phyloP scores from a whole-genome alignment of 2,113 vertebrate species.

The Ginglymostoma cirratum region DNA sequence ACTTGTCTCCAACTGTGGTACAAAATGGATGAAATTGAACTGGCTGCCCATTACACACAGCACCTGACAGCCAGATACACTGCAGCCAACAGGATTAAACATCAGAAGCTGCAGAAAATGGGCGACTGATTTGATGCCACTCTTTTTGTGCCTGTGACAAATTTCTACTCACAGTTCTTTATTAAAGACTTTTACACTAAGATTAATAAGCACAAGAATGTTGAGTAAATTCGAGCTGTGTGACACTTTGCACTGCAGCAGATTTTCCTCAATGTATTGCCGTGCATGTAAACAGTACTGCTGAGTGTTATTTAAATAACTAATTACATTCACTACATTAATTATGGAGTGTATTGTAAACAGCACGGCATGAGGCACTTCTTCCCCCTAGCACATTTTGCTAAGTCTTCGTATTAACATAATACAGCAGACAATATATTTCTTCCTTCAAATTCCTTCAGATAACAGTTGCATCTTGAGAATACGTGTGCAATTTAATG shows the following conservation, averaged over 20 bases:
- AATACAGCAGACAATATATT: background rate
- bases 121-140: no score
- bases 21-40: no score
- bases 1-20: no score
- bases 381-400: background rate
- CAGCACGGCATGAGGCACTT: slow-evolving; percentile 29
- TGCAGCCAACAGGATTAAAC: no score
- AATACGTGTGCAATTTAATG: background rate
- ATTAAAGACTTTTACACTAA: background rate
- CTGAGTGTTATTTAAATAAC: slow-evolving; percentile 28
- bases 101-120: no score
- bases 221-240: background rate
- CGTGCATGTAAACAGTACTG: slow-evolving; percentile 10
- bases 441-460: background rate
- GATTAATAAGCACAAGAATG: background rate
- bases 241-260: background rate
- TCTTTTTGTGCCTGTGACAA: background rate
- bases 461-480: background rate
- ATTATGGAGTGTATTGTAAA: slow-evolving; percentile 24
- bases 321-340: slow-evolving; percentile 27
- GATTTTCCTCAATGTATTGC: background rate
- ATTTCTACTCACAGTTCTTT: background rate
- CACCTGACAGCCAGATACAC: no score
- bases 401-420: slow-evolving; percentile 13
- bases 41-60: no score